These are phyloP conservation scores for Leucoma salicis DNA, from an alignment of 2,888 invertebrate genomes.

Conservation along the genomic window DNA sequence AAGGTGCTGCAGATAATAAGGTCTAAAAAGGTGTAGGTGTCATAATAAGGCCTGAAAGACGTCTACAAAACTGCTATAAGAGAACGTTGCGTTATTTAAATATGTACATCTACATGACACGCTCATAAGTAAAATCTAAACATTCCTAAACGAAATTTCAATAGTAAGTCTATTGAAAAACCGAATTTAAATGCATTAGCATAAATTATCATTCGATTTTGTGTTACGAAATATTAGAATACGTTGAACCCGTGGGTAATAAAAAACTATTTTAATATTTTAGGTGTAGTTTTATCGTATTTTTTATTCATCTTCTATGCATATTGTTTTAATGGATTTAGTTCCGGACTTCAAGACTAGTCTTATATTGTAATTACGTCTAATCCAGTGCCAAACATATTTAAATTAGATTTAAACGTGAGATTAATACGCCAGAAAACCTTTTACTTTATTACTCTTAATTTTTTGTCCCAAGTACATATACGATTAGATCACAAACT, in stretches of 20 bases:
- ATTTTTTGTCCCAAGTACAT: too few species aligned
- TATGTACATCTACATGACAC: slow-evolving; percentile 31
- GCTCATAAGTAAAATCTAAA: slow-evolving; percentile 19
- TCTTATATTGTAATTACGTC: too few species aligned
- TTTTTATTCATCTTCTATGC: too few species aligned
- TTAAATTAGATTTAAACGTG: too few species aligned
- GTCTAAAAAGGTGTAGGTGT: too few species aligned
- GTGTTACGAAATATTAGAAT: slow-evolving; percentile 28
- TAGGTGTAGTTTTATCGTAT: slow-evolving; percentile 7
- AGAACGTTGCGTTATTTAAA: slow-evolving; percentile 45
- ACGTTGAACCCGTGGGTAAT: slow-evolving; percentile 21
- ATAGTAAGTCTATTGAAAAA: slow-evolving; percentile 28
- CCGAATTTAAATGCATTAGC: slow-evolving; percentile 31
- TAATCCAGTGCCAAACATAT: too few species aligned
- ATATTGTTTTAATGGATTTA: slow-evolving; percentile 10
- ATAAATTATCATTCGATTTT: slow-evolving; percentile 30
- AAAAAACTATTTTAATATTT: slow-evolving; percentile 24
- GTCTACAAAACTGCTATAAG: slow-evolving; percentile 33
- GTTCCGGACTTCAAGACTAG: too few species aligned
- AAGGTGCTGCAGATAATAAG: too few species aligned
- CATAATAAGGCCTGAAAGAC: slow-evolving; percentile 20
- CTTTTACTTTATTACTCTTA: too few species aligned
- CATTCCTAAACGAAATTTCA: slow-evolving; percentile 28
- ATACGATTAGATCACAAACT: too few species aligned
- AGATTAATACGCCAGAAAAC: too few species aligned